Base-by-base conservation (phyloP, 2,797 vertebrate species). In the Galagoides demidoff region DNA sequence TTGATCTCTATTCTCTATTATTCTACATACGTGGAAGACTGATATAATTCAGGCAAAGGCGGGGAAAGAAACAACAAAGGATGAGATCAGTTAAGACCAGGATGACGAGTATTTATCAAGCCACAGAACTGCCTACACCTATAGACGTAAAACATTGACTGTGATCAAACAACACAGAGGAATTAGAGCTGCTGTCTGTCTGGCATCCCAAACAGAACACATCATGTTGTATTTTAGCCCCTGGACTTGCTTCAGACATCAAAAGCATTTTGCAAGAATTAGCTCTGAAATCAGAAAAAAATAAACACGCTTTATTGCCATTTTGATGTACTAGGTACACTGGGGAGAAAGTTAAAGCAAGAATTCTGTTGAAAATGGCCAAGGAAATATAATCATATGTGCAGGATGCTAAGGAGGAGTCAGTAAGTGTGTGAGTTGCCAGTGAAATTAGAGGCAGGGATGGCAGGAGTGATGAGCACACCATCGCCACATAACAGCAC, bases 251-350 rank as follows among this genome's bases (percentile, higher is more conserved):
- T 90, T 95, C 22, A 13, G 22, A n/a, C 34, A 70, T 95, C 39
- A 45, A 95, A 78, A 90, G 19, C 5, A 16, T 52, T 85, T 85
- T 59, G 20, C 31, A 91, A 89, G 95, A 89, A 39, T 76, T 64
- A 43, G n/a, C 49, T 92, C 29, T 52, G 73, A 87, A 92, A 77
- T 52, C 85, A 82, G 37, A 88, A 82, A 63, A 87, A 92, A 81
- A 90, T 11, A 45, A 77, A 39, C 31, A 29, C 25, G 20, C 13
- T 90, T 73, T 70, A 34, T 34, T 68, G 20, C 29, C 76, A 0
- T 71, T 68, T 66, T n/a, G 64, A 49, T 61, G 22, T 25, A 16
- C 34, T 82, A 31, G 23, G 22, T 64, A 20, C 22, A 22, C 39
- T 34, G 25, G 11, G 13, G 25, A 71, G 43, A 70, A 29, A 70